phyloP scores from a whole-genome alignment of 2,888 invertebrate species.

The Coronaproctus castanopsis region DNA sequence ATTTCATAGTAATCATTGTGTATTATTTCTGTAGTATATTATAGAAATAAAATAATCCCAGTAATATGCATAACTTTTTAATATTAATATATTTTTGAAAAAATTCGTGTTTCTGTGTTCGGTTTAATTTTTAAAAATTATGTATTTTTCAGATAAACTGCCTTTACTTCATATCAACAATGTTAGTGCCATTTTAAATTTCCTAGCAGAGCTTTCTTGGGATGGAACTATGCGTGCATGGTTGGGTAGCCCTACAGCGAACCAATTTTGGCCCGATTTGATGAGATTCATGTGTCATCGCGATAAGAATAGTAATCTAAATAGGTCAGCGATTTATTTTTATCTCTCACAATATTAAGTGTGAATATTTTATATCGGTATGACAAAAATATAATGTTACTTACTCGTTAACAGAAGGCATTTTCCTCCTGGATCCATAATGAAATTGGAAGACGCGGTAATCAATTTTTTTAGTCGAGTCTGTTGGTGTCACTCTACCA shows the following conservation, averaged over 20 bases:
- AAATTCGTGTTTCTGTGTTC: no score
- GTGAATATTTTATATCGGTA: no score
- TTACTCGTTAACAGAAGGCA: slow-evolving; percentile 9
- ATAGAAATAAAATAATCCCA: no score
- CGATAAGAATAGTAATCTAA: neutral
- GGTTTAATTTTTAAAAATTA: no score
- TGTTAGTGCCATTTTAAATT: slow-evolving; percentile 48
- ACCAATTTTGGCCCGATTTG: slow-evolving; percentile 68
- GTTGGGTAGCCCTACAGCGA: slow-evolving; percentile 59
- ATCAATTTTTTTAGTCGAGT: slow-evolving; percentile 64
- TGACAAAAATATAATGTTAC: no score
- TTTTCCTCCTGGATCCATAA: slow-evolving; percentile 24
- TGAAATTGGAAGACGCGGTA: slow-evolving; percentile 46
- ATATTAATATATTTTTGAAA: no score
- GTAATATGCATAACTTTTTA: no score
- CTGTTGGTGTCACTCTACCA: slow-evolving; percentile 62
- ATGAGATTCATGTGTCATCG: slow-evolving; percentile 27
- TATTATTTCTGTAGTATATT: no score
- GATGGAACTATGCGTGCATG: slow-evolving; percentile 69
- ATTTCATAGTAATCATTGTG: no score
- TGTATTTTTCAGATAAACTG: slow-evolving; percentile 18
- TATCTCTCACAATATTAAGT: no score
- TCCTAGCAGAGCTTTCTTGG: slow-evolving; percentile 58
- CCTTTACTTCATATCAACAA: slow-evolving; percentile 37
- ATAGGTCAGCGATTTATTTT: neutral